Percentiles rank a stretch among this genome's conserved stretches.
Conservation (phyloP, 1,140 invertebrate genomes). For the Neocloeon triangulifer region DNA sequence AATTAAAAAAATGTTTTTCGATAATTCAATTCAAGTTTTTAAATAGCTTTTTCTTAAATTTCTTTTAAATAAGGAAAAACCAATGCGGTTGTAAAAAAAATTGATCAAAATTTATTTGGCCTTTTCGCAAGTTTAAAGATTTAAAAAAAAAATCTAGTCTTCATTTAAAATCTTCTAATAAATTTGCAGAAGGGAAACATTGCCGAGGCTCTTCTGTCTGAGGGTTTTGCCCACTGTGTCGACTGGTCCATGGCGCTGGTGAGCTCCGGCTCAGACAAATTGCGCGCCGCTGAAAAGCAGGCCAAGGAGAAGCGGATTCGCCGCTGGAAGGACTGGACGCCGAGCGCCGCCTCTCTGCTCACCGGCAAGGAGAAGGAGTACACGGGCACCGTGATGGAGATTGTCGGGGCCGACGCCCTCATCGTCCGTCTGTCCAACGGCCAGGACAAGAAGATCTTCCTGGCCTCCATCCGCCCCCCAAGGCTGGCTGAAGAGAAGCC, state of each 20-base stretch:
- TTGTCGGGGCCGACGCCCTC: constrained; percentile 84
- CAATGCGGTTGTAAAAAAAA: too few species aligned
- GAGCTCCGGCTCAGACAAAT: constrained; percentile 54
- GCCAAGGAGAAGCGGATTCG: constrained; percentile 75
- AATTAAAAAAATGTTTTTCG: too few species aligned
- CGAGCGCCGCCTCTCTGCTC: constrained; percentile 21
- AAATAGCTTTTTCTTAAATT: too few species aligned
- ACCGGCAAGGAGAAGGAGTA: constrained; percentile 66
- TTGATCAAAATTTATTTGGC: too few species aligned
- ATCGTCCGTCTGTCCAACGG: constrained; percentile 61
- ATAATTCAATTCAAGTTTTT: too few species aligned
- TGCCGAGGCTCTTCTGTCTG: constrained; percentile 69
- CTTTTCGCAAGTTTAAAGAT: too few species aligned
- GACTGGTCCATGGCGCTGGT: constrained; percentile 90
- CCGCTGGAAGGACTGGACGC: constrained; percentile 66
- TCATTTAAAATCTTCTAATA: too few species aligned
- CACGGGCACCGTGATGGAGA: constrained; percentile 67
- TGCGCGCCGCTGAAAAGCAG: constrained; percentile 57
- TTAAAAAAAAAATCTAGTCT: too few species aligned
- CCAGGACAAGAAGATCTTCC: constrained; percentile 74
- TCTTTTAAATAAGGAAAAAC: too few species aligned
- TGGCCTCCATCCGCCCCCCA: constrained; percentile 86
- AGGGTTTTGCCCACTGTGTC: constrained; percentile 91
- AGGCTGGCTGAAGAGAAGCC: constrained; percentile 16
- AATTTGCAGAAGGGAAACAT: constrained; percentile 69